These are phyloP conservation scores for Tetrao urogallus DNA, from an alignment of 2,113 vertebrate genomes.

Conservation along the genomic window DNA sequence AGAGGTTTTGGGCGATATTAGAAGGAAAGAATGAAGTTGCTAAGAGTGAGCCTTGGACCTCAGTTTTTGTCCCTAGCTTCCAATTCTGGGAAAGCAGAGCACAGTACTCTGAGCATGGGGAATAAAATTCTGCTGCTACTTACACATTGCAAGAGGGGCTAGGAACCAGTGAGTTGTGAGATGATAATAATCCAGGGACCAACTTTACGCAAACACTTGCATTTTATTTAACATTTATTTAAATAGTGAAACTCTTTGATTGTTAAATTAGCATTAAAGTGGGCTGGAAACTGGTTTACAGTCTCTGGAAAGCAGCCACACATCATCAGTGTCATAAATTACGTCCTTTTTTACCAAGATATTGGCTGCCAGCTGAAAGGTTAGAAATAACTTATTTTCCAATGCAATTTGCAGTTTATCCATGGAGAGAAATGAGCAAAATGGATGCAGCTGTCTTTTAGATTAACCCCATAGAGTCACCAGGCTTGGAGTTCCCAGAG, in stretches of 20 bases:
- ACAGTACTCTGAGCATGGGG: background rate
- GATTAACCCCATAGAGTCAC: slow-evolving; percentile 66
- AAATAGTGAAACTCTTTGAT: slow-evolving; percentile 34
- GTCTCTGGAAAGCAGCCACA: slow-evolving; percentile 26
- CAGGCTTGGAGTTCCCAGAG: slow-evolving; percentile 7
- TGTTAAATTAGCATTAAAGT: slow-evolving; percentile 36
- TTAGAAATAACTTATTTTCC: slow-evolving; percentile 76
- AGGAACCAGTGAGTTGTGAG: background rate
- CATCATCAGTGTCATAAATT: slow-evolving; percentile 33
- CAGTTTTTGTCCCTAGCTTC: background rate
- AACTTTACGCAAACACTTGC: slow-evolving; percentile 1
- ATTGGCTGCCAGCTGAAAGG: slow-evolving; percentile 66
- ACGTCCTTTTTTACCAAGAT: slow-evolving; percentile 55
- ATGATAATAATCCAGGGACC: background rate
- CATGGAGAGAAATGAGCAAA: slow-evolving; percentile 74
- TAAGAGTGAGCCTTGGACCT: background rate
- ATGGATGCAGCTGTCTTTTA: slow-evolving; percentile 78
- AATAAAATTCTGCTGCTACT: background rate
- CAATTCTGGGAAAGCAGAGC: background rate
- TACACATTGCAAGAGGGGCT: background rate
- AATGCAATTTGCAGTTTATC: slow-evolving; percentile 78
- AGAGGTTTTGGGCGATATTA: background rate
- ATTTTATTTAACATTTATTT: slow-evolving; percentile 55
- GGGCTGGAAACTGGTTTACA: slow-evolving; percentile 22
- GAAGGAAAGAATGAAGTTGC: background rate